These are phyloP conservation scores for Polylopha cassiicola DNA, from an alignment of 2,888 invertebrate genomes.

Conservation along the genomic window DNA sequence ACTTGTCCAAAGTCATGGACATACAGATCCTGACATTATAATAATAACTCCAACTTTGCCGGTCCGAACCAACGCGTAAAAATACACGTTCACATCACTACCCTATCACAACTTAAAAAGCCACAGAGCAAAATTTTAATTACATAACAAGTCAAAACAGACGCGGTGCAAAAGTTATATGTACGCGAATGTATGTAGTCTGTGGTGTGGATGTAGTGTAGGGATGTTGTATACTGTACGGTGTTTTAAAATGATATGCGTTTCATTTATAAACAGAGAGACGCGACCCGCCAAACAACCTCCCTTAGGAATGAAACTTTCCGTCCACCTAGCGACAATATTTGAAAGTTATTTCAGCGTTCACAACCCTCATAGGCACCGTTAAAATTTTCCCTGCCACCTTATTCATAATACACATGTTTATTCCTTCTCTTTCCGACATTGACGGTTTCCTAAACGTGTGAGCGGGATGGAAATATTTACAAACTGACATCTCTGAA, in stretches of 20 bases:
- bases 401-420: slow-evolving; percentile 72
- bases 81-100: slow-evolving; percentile 33
- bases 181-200: slow-evolving; percentile 18
- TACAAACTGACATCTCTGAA: slow-evolving; percentile 71
- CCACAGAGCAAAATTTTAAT: slow-evolving; percentile 27
- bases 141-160: slow-evolving; percentile 4
- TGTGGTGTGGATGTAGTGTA: slow-evolving; percentile 29
- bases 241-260: slow-evolving; percentile 66
- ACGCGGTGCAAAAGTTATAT: slow-evolving; percentile 16
- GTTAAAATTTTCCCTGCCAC: slow-evolving; percentile 76
- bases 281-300: slow-evolving; percentile 63
- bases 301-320: slow-evolving; percentile 73
- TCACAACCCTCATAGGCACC: slow-evolving; percentile 78
- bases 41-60: slow-evolving; percentile 51
- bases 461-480: slow-evolving; percentile 55
- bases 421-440: slow-evolving; percentile 42
- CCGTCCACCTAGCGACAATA: slow-evolving; percentile 77
- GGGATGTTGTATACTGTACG: slow-evolving; percentile 43
- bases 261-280: slow-evolving; percentile 73
- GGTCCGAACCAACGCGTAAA: slow-evolving; percentile 39
- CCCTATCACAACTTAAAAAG: slow-evolving; percentile 19
- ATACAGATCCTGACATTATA: slow-evolving; percentile 41
- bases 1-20: slow-evolving; percentile 45
- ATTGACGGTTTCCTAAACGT: slow-evolving; percentile 24
- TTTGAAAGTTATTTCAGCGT: slow-evolving; percentile 78